A percentile compares a stretch with the other conserved stretches of the same genome.
These are phyloP conservation scores for Cassiopea xamachana DNA, from an alignment of 30 jellyfish, hydroid and myxozoan species.

Conservation along the genomic window DNA sequence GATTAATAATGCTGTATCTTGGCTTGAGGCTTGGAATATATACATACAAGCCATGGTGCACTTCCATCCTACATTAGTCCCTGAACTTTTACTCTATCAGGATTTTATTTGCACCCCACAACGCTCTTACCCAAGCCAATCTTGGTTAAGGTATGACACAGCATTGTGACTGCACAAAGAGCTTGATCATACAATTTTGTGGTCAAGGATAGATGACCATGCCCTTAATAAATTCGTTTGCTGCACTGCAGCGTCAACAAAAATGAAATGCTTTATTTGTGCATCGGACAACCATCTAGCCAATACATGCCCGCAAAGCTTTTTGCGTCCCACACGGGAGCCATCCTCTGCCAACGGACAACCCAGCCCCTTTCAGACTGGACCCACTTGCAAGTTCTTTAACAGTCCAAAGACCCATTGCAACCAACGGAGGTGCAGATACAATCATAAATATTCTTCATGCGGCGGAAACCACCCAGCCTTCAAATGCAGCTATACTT, in stretches of 20 bases:
- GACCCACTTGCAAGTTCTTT: too few relatives aligned
- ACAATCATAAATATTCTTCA: too few relatives aligned
- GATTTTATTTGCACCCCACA: neutral
- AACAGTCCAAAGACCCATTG: too few relatives aligned
- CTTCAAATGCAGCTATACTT: too few relatives aligned
- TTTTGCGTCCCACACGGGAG: too few relatives aligned
- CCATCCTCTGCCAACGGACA: too few relatives aligned
- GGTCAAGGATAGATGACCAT: neutral
- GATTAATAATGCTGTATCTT: neutral
- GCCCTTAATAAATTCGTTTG: neutral
- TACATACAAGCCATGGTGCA: neutral
- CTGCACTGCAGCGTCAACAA: neutral
- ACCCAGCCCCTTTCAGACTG: too few relatives aligned
- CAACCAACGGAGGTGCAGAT: too few relatives aligned
- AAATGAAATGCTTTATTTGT: neutral
- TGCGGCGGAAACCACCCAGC: too few relatives aligned
- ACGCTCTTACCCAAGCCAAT: neutral
- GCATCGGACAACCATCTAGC: neutral
- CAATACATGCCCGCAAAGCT: neutral
- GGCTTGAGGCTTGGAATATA: neutral
- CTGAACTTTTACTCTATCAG: neutral
- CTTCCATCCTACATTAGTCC: neutral
- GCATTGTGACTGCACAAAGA: neutral
- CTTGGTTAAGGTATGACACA: neutral
- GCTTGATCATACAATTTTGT: neutral